Base-by-base conservation (phyloP, 2,888 invertebrate genomes). In the Sisyra terminalis region DNA sequence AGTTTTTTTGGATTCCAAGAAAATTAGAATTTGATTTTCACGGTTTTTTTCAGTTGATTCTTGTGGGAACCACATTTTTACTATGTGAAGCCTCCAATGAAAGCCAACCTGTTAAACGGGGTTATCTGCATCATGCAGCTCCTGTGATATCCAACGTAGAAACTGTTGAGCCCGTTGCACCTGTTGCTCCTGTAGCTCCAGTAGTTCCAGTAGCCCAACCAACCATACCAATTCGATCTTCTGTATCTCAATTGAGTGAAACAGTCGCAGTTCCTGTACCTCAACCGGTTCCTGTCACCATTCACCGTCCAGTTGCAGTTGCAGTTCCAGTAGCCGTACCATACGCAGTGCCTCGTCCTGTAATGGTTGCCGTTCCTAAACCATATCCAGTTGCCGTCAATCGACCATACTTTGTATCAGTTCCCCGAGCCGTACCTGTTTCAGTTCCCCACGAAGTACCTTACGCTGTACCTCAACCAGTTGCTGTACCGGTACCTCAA, bases 401-500 rank as follows among this genome's bases (percentile, higher is more conserved):
- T 1, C 57, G 64, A 34, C 62, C 63, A 1, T 59, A 60, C 1
- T 57, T 55, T 2, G 58, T 62, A 2, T 37, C 52, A 1, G 56
- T 68, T 2, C 67, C 68, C 0, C 67, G 67, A 15, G 66, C 69
- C 4, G 59, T 69, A 9, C 54, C 67, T 0, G 60, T 64, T 13
- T 50, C 60, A 3, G 60, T 69, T 6, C 59, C 61, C 1, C 53
- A 69, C 32, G 65, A 68, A 1, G 50, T 65, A 0, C 65, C 68
- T 0, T 61, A 69, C 2, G 63, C 67, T 2, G 60, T 72, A 0
- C 68, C 72, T 37, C 60, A 71, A 45, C 71, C 73, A 1, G 67
- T 67, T 44, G 67, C 71, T 2, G 70, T 70, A 17, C 65, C 67
- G 0, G 63, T 71, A 0, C 63, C 71, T 8, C 70, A 70, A 42